A percentile compares a stretch with the other conserved stretches of the same genome.
phyloP scores from a whole-genome alignment of 2,888 invertebrate species.

The Eudemis profundana region DNA sequence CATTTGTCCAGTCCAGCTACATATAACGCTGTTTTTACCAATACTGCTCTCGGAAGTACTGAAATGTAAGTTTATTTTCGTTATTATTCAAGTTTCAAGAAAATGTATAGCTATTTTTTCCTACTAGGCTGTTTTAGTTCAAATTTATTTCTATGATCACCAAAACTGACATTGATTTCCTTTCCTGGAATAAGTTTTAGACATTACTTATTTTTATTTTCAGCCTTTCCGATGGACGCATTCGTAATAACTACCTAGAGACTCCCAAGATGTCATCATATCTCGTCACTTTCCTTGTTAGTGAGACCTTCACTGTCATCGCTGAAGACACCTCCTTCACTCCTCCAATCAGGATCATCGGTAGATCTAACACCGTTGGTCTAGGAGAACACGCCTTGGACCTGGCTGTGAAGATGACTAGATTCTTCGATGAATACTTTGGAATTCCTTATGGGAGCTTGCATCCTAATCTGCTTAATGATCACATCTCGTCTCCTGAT shows the following conservation, averaged over 20 bases:
- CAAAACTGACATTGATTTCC: no score
- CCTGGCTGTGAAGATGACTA: constrained; percentile 70
- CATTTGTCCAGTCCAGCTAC: constrained; percentile 85
- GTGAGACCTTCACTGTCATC: constrained; percentile 73
- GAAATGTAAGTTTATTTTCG: constrained; percentile 56
- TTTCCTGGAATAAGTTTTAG: no score
- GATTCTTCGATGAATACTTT: constrained; percentile 72
- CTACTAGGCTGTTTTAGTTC: no score
- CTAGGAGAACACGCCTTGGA: constrained; percentile 68
- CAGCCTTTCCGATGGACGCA: constrained; percentile 58
- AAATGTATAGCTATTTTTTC: no score
- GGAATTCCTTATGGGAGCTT: constrained; percentile 68
- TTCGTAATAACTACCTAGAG: constrained; percentile 71
- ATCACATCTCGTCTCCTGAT: constrained; percentile 78
- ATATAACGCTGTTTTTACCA: constrained; percentile 83
- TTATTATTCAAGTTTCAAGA: no score
- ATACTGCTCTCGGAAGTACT: constrained; percentile 80
- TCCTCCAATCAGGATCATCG: constrained; percentile 76
- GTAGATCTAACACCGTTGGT: constrained; percentile 72
- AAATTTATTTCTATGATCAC: no score
- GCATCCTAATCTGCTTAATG: constrained; percentile 70
- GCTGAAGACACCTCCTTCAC: constrained; percentile 65
- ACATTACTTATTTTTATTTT: constrained; percentile 31
- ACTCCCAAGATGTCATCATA: constrained; percentile 93
- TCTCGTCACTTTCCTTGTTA: constrained; percentile 92